Base-by-base conservation (phyloP, 1,140 invertebrate genomes). In the Charaxes varanes region DNA sequence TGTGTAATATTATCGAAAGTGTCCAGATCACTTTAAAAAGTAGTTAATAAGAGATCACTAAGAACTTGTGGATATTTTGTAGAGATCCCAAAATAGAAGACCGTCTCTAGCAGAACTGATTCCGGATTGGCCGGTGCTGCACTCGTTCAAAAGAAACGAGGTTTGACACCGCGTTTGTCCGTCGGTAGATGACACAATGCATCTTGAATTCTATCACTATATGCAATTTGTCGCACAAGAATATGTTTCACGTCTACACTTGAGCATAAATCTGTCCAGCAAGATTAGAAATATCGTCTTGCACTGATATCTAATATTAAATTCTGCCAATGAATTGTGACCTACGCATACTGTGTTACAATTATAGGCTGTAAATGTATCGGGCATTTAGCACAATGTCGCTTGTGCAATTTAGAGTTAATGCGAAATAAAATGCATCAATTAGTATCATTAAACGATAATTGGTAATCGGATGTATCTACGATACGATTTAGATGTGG, bases 111-210 rank as follows among this genome's bases (percentile, higher is more conserved):
- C 95, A 63, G 95, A 97, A 86, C 86, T 97, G 87, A 97, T 98
- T 84, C 95, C 95, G 63, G 96, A 97, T 87, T 98, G 96, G 96
- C 96, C 96, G 64, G 91, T 90, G 64, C 90, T 97, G 63, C 93
- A 97, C 87, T 92, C 91, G 86, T 93, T 94, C 89, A 88, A 87
- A 86, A 89, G 86, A 86, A 87, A 87, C 85, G 89, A 92, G 90
- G 90, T 92, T 91, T 88, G 89, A 87, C 73, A 84, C 65, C 59
- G 58, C 60, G 51, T 55, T 57, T 59, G 61, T 64, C 47, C 55
- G 58, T 62, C 61, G 44, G 52, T 67, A 68, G 70, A 66, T 62
- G 58, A 62, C 72, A 74, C 72, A 62, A 60, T 72, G 77, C 77
- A 79, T 73, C 63, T 62, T 76, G 68, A 63, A 64, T 57, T 66